Evolutionary conservation across 2,113 vertebrate species (phyloP).

Genomic region (Menura novaehollandiae): DNA sequence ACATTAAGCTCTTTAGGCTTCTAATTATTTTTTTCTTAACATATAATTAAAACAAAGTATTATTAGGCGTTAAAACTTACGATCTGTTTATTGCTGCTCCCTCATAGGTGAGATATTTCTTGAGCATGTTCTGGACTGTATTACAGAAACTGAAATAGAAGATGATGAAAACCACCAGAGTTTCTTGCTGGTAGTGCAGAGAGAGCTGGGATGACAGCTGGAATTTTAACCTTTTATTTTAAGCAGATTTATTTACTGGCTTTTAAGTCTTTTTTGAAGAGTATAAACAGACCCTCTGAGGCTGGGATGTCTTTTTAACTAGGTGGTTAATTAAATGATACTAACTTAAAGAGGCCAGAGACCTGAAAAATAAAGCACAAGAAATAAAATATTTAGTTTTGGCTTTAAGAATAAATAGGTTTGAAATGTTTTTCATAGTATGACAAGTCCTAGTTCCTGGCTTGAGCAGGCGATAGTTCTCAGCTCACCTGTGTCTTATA

Average conservation of each 20-base stretch:
- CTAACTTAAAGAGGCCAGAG: neutral
- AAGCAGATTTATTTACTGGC: neutral
- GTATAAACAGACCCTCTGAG: neutral
- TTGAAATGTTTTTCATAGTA: neutral
- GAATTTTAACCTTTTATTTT: neutral
- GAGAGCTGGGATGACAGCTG: neutral
- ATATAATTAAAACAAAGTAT: neutral
- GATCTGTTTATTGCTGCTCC: neutral
- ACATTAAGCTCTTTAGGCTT: neutral
- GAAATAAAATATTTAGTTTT: neutral
- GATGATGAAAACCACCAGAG: neutral
- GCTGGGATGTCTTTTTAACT: neutral
- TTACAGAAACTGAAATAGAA: neutral
- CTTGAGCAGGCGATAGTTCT: neutral
- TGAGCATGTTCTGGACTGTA: neutral
- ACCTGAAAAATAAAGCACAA: neutral
- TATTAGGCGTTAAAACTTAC: neutral
- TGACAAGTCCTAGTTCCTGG: neutral
- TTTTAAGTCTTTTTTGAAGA: neutral
- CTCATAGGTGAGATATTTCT: slow-evolving; percentile 14
- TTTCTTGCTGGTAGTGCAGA: neutral
- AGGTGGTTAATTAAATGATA: neutral
- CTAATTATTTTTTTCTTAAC: neutral
- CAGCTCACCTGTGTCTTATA: neutral
- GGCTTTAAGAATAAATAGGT: neutral